These are phyloP conservation scores for Helicolenus hilgendorfi DNA, from an alignment of 2,797 vertebrate species.

Conservation along the genomic window DNA sequence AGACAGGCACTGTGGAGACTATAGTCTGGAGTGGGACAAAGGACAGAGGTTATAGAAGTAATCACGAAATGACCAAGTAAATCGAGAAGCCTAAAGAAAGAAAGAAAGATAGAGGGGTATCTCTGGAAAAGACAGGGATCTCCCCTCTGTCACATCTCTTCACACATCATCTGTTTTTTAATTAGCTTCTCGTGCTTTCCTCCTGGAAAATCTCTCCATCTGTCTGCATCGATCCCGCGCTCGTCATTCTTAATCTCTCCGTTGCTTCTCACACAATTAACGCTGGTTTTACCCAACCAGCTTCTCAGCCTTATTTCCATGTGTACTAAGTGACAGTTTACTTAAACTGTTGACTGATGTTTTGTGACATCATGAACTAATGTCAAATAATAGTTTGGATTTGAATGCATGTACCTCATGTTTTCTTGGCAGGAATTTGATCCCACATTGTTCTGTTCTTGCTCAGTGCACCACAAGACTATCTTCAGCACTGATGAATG, in stretches of 20 bases:
- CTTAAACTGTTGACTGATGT: not conserved
- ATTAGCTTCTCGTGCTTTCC: constrained; percentile 54
- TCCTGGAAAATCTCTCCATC: constrained; percentile 64
- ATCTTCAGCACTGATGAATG: not conserved
- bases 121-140: constrained; percentile 4
- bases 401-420: not conserved
- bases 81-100: not conserved
- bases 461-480: not conserved
- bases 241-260: constrained; percentile 32
- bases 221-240: constrained; percentile 29
- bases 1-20: not conserved
- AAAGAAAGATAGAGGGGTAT: not conserved
- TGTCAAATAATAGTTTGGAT: not conserved
- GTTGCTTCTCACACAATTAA: constrained; percentile 28
- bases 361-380: not conserved
- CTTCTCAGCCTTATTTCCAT: not conserved
- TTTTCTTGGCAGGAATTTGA: not conserved
- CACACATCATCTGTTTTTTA: constrained; percentile 54
- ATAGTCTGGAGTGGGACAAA: not conserved
- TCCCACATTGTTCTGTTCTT: not conserved
- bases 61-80: not conserved
- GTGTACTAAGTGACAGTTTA: not conserved
- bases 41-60: not conserved
- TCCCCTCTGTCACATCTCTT: constrained; percentile 29
- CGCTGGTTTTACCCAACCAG: not conserved